phyloP scores from a whole-genome alignment of 2,113 vertebrate genomes.

The Paradoxurus hermaphroditus region DNA sequence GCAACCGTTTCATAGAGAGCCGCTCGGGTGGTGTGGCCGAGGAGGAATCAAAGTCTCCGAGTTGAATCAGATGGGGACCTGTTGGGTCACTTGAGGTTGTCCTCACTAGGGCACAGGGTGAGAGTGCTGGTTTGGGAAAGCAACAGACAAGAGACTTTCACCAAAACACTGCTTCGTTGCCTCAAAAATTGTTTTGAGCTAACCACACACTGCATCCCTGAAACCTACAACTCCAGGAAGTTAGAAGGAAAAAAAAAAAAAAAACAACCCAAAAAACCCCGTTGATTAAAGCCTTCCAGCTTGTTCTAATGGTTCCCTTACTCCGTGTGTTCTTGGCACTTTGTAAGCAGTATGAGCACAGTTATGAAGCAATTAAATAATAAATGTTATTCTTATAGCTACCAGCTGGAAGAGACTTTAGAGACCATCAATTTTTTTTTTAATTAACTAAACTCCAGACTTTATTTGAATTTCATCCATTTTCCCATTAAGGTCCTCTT shows the following conservation, averaged over 20 bases:
- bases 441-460: conserved; percentile 49
- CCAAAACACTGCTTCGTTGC: background rate
- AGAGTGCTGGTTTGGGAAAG: background rate
- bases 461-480: conserved; percentile 49
- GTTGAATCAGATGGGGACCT: background rate
- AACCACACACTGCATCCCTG: background rate
- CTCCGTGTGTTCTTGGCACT: background rate
- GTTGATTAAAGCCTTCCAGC: conserved; percentile 35
- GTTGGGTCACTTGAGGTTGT: background rate
- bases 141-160: conserved; percentile 13
- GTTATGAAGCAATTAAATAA: conserved; percentile 57
- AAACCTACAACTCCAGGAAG: conserved; percentile 21
- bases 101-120: background rate
- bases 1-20: background rate
- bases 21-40: background rate
- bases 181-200: background rate
- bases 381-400: conserved; percentile 55
- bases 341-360: background rate
- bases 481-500: background rate
- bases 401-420: conserved; percentile 55
- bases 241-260: background rate
- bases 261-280: background rate
- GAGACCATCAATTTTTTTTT: conserved; percentile 18
- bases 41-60: background rate
- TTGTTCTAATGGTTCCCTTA: background rate